These are phyloP conservation scores for Thamnaconus septentrionalis DNA, from an alignment of 2,113 vertebrate species.

Conservation along the genomic window DNA sequence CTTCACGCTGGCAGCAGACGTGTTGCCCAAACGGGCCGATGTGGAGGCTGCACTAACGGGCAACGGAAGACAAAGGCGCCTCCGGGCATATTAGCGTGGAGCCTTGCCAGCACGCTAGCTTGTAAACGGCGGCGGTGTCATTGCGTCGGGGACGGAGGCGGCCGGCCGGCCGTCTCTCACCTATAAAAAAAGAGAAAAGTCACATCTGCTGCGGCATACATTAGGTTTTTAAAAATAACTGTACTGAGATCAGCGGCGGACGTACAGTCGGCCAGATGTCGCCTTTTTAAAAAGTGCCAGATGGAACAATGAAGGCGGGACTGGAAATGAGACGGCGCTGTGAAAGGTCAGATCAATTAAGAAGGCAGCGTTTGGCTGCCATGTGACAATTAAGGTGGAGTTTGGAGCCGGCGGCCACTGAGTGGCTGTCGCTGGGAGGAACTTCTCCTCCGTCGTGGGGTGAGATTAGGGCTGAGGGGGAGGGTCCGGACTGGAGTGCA, in stretches of 20 bases:
- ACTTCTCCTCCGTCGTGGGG: conserved; percentile 71
- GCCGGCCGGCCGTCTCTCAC: conserved; percentile 83
- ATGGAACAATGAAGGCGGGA: conserved; percentile 99
- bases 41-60: conserved; percentile 88
- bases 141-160: conserved; percentile 79
- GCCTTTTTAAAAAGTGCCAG: conserved; percentile 91
- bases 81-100: too few relatives aligned
- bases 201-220: conserved; percentile 99
- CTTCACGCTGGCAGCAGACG: conserved; percentile 86
- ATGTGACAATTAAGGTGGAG: conserved; percentile 94
- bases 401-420: conserved; percentile 80
- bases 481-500: conserved; percentile 61
- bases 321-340: conserved; percentile 97
- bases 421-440: conserved; percentile 59
- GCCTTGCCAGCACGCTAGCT: too few relatives aligned
- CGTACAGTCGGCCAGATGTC: conserved; percentile 99
- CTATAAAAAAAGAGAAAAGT: conserved; percentile 99
- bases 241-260: conserved; percentile 98
- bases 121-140: conserved; percentile 83
- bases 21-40: conserved; percentile 85
- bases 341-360: conserved; percentile 99
- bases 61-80: conserved; percentile 79
- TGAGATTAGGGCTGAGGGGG: conserved; percentile 41
- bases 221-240: conserved; percentile 98
- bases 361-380: conserved; percentile 94